A percentile compares a stretch with the other conserved stretches of the same genome.
These are phyloP conservation scores for Thalpophila matura DNA, from an alignment of 2,888 invertebrate genomes.

Conservation along the genomic window DNA sequence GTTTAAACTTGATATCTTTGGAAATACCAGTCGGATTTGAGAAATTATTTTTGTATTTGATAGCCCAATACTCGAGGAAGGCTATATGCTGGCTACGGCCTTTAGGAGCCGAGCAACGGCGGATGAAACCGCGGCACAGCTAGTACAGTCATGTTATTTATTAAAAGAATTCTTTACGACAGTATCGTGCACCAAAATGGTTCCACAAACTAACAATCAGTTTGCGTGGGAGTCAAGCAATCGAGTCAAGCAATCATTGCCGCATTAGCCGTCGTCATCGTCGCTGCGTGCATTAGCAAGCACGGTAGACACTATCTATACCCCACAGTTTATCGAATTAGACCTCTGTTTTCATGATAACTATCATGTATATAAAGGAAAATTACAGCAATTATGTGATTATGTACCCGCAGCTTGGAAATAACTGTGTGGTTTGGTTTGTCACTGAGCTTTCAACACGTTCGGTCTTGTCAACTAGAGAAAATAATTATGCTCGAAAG, in stretches of 20 bases:
- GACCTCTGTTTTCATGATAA: slow-evolving; percentile 29
- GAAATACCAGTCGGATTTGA: too few relatives aligned
- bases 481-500: not conserved
- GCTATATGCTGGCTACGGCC: too few relatives aligned
- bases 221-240: slow-evolving; percentile 48
- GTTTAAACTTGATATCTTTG: too few relatives aligned
- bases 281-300: slow-evolving; percentile 29
- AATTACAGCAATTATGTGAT: slow-evolving; percentile 29
- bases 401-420: slow-evolving; percentile 5
- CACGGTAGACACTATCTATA: slow-evolving; percentile 28
- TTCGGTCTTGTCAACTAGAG: not conserved
- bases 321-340: slow-evolving; percentile 53
- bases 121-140: too few relatives aligned
- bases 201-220: slow-evolving; percentile 25
- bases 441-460: slow-evolving; percentile 22
- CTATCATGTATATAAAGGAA: slow-evolving; percentile 19
- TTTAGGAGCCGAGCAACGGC: too few relatives aligned
- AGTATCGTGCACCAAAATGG: slow-evolving; percentile 20
- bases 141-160: too few relatives aligned
- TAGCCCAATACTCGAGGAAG: too few relatives aligned
- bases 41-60: too few relatives aligned
- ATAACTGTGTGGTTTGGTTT: not conserved
- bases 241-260: slow-evolving; percentile 50
- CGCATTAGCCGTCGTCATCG: slow-evolving; percentile 44
- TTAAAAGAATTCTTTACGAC: not conserved